A percentile compares a stretch with the other conserved stretches of the same genome.
Conservation (phyloP, 2,797 vertebrate genomes). For the Carduelis carduelis region DNA sequence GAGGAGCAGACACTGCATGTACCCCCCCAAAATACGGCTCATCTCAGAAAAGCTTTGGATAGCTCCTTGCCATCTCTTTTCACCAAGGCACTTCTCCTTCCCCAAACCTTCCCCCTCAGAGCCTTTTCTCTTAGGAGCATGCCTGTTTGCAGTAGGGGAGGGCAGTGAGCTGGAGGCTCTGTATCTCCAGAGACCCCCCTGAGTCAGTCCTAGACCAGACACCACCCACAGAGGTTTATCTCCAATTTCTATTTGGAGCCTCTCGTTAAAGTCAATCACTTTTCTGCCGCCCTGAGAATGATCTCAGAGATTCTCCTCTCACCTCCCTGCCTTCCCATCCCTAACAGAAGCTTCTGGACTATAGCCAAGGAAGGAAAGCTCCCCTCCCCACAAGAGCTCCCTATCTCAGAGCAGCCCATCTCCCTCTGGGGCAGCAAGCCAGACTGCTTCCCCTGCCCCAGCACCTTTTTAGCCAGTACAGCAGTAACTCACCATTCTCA, state of each 20-base stretch:
- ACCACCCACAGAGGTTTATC: background rate
- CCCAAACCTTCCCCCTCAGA: background rate
- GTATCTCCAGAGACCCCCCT: background rate
- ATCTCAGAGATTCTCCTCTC: background rate
- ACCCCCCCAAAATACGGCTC: background rate
- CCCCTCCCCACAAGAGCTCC: background rate
- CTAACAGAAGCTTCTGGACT: background rate
- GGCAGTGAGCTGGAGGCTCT: background rate
- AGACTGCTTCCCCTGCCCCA: background rate
- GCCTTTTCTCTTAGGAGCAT: background rate
- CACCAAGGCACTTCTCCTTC: background rate
- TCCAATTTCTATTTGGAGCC: background rate
- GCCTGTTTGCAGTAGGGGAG: background rate
- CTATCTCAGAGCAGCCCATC: background rate
- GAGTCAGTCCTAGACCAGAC: background rate
- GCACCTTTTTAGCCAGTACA: background rate
- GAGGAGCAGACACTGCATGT: background rate
- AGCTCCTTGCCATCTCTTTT: background rate
- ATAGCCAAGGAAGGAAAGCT: background rate
- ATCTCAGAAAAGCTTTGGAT: background rate
- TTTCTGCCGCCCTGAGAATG: background rate
- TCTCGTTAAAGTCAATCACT: background rate
- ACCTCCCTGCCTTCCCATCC: background rate
- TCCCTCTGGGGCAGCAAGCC: rapidly evolving
- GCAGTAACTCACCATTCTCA: background rate